Conservation (phyloP, 2,888 invertebrate genomes). For the Buathra laborator region DNA sequence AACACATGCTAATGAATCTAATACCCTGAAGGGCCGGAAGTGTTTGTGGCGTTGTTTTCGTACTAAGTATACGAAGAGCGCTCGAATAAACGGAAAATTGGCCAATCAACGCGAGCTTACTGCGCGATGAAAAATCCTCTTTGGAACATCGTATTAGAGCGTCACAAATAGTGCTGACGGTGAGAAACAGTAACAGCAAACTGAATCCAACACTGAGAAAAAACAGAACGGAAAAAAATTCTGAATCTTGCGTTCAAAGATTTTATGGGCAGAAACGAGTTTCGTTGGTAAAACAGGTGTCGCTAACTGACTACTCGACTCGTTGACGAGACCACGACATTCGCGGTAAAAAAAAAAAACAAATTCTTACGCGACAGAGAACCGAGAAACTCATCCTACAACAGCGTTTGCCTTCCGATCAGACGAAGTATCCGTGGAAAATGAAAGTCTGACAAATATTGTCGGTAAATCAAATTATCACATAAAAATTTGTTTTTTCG, state of each 20-base stretch:
- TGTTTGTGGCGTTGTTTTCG: constrained; percentile 74
- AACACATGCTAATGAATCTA: constrained; percentile 85
- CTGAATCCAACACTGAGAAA: constrained; percentile 73
- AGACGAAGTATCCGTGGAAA: neutral
- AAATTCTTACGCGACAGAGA: neutral
- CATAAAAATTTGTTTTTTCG: neutral
- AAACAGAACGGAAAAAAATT: constrained; percentile 2
- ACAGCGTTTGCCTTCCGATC: neutral
- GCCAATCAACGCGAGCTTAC: constrained; percentile 66
- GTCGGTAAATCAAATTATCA: neutral
- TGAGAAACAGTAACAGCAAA: constrained; percentile 70
- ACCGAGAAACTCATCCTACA: neutral
- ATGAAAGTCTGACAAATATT: neutral
- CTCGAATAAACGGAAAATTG: constrained; percentile 84
- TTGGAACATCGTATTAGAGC: constrained; percentile 14
- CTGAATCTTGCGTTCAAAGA: too few species aligned
- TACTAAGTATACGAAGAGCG: constrained; percentile 81
- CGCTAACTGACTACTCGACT: neutral
- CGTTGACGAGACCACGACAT: neutral
- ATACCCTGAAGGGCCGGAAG: constrained; percentile 86
- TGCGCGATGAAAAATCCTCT: neutral
- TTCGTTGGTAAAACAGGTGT: neutral
- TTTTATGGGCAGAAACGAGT: neutral
- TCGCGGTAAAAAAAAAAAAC: neutral
- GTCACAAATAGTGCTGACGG: constrained; percentile 74